Evolutionary conservation across 2,888 invertebrate genomes (phyloP).

Genomic region (Scaptomyza polygonia): DNA sequence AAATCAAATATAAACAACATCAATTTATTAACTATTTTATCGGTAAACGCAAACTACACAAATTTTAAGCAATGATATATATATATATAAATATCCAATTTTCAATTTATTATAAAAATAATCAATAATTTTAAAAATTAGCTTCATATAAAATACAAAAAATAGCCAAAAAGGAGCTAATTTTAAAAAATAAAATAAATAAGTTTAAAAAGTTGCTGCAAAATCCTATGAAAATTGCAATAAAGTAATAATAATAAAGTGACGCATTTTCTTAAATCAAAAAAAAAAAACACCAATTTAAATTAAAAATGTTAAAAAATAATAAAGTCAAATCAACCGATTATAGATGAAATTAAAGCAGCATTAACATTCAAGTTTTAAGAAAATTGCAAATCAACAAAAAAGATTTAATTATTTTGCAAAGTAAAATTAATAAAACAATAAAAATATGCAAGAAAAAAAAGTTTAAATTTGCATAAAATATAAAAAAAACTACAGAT

Average conservation of each 20-base stretch:
- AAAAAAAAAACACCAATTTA: neutral
- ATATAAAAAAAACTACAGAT: neutral
- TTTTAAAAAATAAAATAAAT: neutral
- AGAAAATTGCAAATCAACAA: neutral
- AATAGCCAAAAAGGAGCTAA: neutral
- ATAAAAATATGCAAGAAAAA: neutral
- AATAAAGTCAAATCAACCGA: too few species aligned
- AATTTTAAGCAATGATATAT: neutral
- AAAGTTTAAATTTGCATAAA: neutral
- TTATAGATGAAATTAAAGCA: neutral
- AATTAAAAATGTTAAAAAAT: neutral
- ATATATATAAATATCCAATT: neutral
- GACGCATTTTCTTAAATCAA: neutral
- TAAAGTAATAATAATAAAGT: too few species aligned
- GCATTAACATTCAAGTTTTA: neutral
- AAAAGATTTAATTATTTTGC: neutral
- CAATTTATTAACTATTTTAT: neutral
- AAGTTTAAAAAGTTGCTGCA: neutral
- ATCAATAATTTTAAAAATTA: neutral
- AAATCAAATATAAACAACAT: constrained; percentile 2
- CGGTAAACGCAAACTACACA: neutral
- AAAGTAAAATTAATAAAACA: neutral
- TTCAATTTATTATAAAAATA: neutral
- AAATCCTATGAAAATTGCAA: neutral
- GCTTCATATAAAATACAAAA: too few species aligned